Conservation (phyloP, 37 sponge, comb jelly and placozoan genomes). For the Theonella swinhoei region DNA sequence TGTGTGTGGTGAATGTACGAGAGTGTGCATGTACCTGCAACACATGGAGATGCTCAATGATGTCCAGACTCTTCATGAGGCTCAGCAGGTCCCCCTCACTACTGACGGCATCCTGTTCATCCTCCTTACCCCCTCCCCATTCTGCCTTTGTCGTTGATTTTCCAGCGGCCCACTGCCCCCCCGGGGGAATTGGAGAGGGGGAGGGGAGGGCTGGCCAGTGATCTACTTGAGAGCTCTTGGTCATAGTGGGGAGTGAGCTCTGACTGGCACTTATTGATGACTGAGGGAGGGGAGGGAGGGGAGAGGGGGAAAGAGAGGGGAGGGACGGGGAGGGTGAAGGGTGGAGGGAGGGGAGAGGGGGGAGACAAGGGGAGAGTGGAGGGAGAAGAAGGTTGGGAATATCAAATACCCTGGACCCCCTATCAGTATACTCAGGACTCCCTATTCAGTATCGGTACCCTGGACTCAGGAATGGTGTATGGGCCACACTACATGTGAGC, state of each 20-base stretch:
- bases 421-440: too few species aligned
- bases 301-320: constrained; percentile 9
- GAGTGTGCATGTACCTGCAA: constrained; percentile 61
- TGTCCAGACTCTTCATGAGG: constrained; percentile 65
- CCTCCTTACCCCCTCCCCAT: not conserved
- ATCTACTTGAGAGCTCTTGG: not conserved
- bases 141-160: not conserved
- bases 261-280: not conserved
- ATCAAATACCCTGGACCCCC: too few species aligned
- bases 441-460: too few species aligned
- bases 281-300: not conserved
- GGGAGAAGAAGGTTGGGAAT: not conserved
- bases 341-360: not conserved
- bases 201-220: not conserved
- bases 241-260: not conserved
- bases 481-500: too few species aligned
- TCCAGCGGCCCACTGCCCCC: not conserved
- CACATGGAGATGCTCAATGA: constrained; percentile 48
- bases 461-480: too few species aligned
- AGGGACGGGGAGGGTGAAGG: not conserved
- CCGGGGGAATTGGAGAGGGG: constrained; percentile 1
- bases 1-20: too few species aligned
- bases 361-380: not conserved
- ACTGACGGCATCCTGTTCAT: too few species aligned
- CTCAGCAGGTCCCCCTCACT: constrained; percentile 26